These are phyloP conservation scores for Linyphia triangularis DNA, from an alignment of 2,888 invertebrate species.

Conservation along the genomic window DNA sequence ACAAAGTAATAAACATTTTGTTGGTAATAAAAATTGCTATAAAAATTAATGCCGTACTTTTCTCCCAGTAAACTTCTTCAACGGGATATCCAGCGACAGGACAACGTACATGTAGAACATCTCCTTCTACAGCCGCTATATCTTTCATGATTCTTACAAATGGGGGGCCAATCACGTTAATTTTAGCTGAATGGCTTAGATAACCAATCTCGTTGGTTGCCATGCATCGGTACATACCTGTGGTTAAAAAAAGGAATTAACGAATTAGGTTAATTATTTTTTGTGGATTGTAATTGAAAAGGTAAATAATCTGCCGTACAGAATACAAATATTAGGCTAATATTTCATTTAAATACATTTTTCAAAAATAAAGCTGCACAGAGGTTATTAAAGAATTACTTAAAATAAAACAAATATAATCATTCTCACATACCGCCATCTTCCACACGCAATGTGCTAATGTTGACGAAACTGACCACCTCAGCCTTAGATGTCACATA, in stretches of 20 bases:
- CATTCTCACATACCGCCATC: slow-evolving; percentile 76
- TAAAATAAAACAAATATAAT: too few species aligned
- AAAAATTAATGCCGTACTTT: slow-evolving; percentile 76
- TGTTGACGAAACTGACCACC: slow-evolving; percentile 79
- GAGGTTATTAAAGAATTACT: too few species aligned
- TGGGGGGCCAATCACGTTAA: slow-evolving; percentile 85
- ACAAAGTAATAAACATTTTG: too few species aligned
- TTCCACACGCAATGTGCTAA: slow-evolving; percentile 76
- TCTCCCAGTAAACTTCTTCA: slow-evolving; percentile 79
- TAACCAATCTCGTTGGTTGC: slow-evolving; percentile 79
- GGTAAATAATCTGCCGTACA: too few species aligned
- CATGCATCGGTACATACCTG: slow-evolving; percentile 78
- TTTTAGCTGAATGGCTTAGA: slow-evolving; percentile 76
- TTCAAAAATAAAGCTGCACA: too few species aligned
- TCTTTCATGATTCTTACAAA: slow-evolving; percentile 95
- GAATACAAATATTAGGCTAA: too few species aligned
- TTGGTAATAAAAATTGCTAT: too few species aligned
- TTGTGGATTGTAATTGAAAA: too few species aligned
- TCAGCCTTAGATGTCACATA: slow-evolving; percentile 79
- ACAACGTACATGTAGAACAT: slow-evolving; percentile 89
- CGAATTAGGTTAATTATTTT: too few species aligned
- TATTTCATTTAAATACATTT: too few species aligned
- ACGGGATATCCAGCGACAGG: slow-evolving; percentile 80
- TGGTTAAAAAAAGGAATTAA: neutral
- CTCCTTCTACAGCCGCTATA: slow-evolving; percentile 94